A percentile compares a stretch with the other conserved stretches of the same genome.
Conservation (phyloP, 23 tunicate genomes). For the Phallusia fumigata region DNA sequence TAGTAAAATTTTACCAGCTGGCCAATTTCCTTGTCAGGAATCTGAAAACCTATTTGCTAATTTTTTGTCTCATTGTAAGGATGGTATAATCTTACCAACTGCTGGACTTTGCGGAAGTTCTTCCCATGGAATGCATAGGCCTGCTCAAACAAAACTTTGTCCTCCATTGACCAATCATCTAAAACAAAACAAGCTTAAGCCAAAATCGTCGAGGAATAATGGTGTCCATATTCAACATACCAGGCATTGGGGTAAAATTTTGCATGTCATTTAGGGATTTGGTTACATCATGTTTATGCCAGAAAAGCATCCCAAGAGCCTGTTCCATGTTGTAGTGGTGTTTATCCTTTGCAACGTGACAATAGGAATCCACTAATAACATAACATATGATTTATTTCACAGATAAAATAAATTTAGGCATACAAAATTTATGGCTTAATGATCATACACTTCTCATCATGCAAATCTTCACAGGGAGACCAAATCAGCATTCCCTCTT, state of each 20-base stretch:
- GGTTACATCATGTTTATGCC: constrained; percentile 88
- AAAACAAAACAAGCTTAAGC: not conserved
- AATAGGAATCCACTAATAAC: constrained; percentile 56
- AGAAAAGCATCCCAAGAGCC: constrained; percentile 83
- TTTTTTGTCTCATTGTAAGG: not conserved
- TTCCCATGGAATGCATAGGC: constrained; percentile 89
- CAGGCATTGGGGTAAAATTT: constrained; percentile 94
- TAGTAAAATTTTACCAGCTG: constrained; percentile 87
- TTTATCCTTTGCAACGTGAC: constrained; percentile 69
- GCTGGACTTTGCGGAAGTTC: constrained; percentile 84
- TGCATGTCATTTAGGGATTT: constrained; percentile 74
- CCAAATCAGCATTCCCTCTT: constrained; percentile 84
- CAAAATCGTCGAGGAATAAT: not conserved
- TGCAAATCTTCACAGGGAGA: constrained; percentile 34
- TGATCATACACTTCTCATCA: constrained; percentile 54
- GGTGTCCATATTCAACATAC: constrained; percentile 7
- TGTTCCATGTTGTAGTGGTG: constrained; percentile 84
- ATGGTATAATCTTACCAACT: constrained; percentile 35
- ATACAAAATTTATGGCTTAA: not conserved
- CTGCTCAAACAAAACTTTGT: constrained; percentile 87
- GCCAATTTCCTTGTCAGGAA: constrained; percentile 82
- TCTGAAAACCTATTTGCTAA: constrained; percentile 23
- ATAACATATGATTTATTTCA: not conserved
- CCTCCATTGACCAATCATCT: constrained; percentile 94
- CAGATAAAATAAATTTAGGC: not conserved